Conservation (phyloP, 1,140 invertebrate genomes). For the Drosophila sp. region DNA sequence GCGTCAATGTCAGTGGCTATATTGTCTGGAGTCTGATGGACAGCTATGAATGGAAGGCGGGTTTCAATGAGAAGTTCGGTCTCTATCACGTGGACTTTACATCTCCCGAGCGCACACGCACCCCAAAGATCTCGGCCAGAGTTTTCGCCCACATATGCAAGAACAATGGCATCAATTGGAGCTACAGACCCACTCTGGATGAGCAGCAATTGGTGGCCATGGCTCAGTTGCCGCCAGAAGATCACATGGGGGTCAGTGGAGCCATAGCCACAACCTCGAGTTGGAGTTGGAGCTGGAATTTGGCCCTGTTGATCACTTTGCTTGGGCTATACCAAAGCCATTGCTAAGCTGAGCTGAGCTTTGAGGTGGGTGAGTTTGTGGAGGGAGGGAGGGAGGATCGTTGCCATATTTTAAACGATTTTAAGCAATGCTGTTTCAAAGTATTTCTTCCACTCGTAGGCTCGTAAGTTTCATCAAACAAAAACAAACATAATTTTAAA, state of each 20-base stretch:
- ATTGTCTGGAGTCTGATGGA: constrained; percentile 91
- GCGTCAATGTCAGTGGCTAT: constrained; percentile 88
- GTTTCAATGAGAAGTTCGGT: constrained; percentile 88
- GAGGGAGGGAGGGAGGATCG: background rate
- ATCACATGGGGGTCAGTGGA: constrained; percentile 3
- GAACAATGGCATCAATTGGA: constrained; percentile 82
- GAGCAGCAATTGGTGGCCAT: constrained; percentile 56
- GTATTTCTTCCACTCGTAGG: constrained; percentile 2
- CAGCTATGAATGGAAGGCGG: constrained; percentile 90
- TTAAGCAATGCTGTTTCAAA: constrained; percentile 1
- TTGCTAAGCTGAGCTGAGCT: background rate
- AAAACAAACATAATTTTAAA: background rate
- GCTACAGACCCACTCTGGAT: constrained; percentile 79
- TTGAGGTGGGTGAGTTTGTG: background rate
- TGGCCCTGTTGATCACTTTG: constrained; percentile 24
- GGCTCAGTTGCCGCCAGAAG: constrained; percentile 60
- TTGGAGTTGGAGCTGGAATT: constrained; percentile 28
- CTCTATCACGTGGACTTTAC: constrained; percentile 90
- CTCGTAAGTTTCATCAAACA: background rate
- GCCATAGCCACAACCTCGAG: background rate
- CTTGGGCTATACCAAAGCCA: background rate
- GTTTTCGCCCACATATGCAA: constrained; percentile 86
- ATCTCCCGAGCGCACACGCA: constrained; percentile 86
- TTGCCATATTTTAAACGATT: constrained; percentile 18
- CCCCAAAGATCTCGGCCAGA: constrained; percentile 87